Base-by-base conservation (phyloP, 1,140 invertebrate genomes). In the Diplogasteroides magnus region DNA sequence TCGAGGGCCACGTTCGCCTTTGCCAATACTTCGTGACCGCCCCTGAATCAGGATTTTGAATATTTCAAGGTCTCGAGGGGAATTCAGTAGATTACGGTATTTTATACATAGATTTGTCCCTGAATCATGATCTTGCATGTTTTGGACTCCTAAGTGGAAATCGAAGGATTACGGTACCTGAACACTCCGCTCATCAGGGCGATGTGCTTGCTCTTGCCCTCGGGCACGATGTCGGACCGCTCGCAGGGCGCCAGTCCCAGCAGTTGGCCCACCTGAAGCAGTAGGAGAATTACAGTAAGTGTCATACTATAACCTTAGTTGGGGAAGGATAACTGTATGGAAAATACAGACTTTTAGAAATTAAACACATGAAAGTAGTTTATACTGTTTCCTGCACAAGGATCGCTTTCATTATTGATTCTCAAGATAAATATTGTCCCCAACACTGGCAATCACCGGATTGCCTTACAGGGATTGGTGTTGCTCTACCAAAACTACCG, bases 181-280 rank as follows among this genome's bases (percentile, higher is more conserved):
- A 92, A 93, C 0, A 93, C 87, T 55, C 92, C 91, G 68, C 90
- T 88, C 61, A 95, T 85, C 64, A 89, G 86, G 23, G 96, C 83
- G 0, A 90, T 90, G 80, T 97, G 94, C 1, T 85, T 78, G 58
- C 88, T 88, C 77, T 92, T 91, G 2, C 91, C 92, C 72, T 93
- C 88, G 0, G 89, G 88, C 11, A 96, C 89, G 77, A 89, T 89
- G 77, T 96, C 92, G 2, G 89, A 90, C 11, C 91, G 85, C 83
- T 97, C 89, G 76, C 91, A 89, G 0, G 92, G 88, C 72, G 91
- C 90, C 80, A 98, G 86, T 0, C 94, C 94, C 59, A 98, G 37
- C 6, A 65, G 68, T 25, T 62, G 64, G 1, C 57, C 14, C 32
- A 70, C 37, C 62, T 64, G 62, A 29, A 57, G 14, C 29, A 23